Evolutionary conservation across 2,113 vertebrate species (phyloP).

Genomic region (Trochalopteron elliotii): DNA sequence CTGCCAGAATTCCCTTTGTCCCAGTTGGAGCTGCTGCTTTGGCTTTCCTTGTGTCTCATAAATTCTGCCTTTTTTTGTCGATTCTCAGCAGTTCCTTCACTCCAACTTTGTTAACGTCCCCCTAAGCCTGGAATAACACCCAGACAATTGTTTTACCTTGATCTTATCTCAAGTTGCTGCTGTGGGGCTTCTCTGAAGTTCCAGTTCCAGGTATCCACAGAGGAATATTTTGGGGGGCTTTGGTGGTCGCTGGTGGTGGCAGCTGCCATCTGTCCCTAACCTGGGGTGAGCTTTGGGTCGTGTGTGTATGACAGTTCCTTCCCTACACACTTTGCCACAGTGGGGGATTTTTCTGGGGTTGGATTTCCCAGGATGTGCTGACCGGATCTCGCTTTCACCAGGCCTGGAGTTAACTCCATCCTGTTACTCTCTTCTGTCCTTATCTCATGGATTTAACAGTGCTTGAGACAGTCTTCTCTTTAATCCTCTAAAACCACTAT

Average conservation of each 20-base stretch:
- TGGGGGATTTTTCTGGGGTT: too few relatives aligned
- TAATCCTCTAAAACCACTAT: not conserved
- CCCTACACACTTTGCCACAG: not conserved
- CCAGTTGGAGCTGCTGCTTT: fast-evolving
- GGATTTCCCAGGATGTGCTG: not conserved
- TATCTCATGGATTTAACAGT: not conserved
- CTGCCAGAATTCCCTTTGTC: not conserved
- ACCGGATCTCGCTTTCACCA: fast-evolving
- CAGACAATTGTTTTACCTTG: not conserved
- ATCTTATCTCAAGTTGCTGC: not conserved
- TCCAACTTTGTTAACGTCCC: not conserved
- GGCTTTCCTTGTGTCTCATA: not conserved
- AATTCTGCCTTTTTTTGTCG: not conserved
- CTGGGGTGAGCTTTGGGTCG: not conserved
- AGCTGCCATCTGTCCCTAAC: not conserved
- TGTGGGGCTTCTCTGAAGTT: too few relatives aligned
- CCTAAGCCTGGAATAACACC: not conserved
- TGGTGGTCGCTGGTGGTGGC: not conserved
- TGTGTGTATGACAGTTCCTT: not conserved
- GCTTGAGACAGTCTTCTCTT: not conserved
- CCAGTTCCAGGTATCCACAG: not conserved
- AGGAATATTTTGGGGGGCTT: not conserved
- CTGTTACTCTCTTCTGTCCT: not conserved
- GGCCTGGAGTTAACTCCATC: not conserved
- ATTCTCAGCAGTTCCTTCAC: not conserved